phyloP scores from a whole-genome alignment of 2,888 invertebrate genomes.

The Drosophila kokeensis region DNA sequence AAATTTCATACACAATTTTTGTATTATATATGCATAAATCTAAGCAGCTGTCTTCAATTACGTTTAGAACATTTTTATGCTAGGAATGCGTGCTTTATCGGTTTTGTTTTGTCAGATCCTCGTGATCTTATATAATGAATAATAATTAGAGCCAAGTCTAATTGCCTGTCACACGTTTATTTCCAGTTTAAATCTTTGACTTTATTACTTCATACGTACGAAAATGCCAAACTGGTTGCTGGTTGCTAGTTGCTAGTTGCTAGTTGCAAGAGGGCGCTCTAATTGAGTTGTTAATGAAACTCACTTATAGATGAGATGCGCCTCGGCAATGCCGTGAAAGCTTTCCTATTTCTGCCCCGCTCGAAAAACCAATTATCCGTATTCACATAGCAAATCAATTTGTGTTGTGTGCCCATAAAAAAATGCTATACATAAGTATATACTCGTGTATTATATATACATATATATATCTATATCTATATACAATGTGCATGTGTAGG shows the following conservation, averaged over 20 bases:
- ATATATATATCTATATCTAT: neutral
- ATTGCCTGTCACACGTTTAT: constrained; percentile 2
- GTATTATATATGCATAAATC: neutral
- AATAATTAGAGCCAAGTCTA: neutral
- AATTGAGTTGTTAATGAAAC: constrained; percentile 55
- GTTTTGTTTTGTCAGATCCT: neutral
- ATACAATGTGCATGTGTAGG: constrained; percentile 18
- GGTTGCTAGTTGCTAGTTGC: neutral
- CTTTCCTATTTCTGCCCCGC: constrained; percentile 39
- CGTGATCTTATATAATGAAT: neutral
- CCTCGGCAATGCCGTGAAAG: constrained; percentile 38
- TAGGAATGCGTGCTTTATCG: neutral
- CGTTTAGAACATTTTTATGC: neutral
- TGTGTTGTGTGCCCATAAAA: constrained; percentile 43
- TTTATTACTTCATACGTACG: constrained; percentile 4
- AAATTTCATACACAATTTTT: neutral
- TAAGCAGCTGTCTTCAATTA: neutral
- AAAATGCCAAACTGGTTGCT: constrained; percentile 17
- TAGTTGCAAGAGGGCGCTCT: constrained; percentile 38
- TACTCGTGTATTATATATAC: neutral
- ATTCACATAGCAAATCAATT: constrained; percentile 64
- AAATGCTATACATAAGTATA: neutral
- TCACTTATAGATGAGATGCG: constrained; percentile 35
- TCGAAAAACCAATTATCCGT: constrained; percentile 60
- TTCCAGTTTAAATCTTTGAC: neutral